Evolutionary conservation across 2,797 vertebrate genomes (phyloP).

Genomic region (Coranthus polyacanthus): DNA sequence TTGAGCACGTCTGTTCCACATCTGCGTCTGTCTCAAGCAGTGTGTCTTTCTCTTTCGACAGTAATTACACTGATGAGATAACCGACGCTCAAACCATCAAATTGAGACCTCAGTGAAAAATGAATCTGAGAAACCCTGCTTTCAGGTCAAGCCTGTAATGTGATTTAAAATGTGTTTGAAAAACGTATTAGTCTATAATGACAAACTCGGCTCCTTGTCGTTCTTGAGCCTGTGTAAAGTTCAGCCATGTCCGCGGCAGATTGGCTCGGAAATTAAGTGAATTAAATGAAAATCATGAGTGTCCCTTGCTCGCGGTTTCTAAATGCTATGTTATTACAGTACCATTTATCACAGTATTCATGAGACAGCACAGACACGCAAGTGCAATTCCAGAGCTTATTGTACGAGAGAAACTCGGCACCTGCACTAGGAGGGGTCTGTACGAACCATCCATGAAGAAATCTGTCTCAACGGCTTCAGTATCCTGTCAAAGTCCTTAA

Average conservation of each 20-base stretch:
- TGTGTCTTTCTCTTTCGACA: slow-evolving; percentile 39
- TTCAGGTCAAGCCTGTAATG: slow-evolving; percentile 63
- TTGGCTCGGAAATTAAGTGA: slow-evolving; percentile 62
- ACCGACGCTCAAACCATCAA: slow-evolving; percentile 35
- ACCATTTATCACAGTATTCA: slow-evolving; percentile 41
- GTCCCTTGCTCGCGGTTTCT: slow-evolving; percentile 44
- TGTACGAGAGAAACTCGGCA: slow-evolving; percentile 21
- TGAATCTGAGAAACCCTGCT: slow-evolving; percentile 37
- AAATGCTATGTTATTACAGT: slow-evolving; percentile 57
- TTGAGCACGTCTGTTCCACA: slow-evolving; percentile 50
- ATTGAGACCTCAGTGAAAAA: slow-evolving; percentile 49
- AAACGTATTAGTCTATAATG: slow-evolving; percentile 65
- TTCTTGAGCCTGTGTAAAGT: slow-evolving; percentile 50
- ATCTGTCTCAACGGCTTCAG: slow-evolving; percentile 23
- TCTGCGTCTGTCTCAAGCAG: slow-evolving; percentile 39
- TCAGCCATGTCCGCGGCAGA: slow-evolving; percentile 48
- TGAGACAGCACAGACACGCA: slow-evolving; percentile 30
- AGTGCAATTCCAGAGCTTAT: slow-evolving; percentile 52
- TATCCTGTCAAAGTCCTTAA: slow-evolving; percentile 52
- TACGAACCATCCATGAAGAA: slow-evolving; percentile 31
- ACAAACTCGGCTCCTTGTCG: slow-evolving; percentile 53
- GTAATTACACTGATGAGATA: slow-evolving; percentile 59
- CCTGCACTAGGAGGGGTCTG: slow-evolving; percentile 47
- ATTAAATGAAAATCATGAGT: slow-evolving; percentile 65
- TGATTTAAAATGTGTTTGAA: slow-evolving; percentile 62